A percentile compares a stretch with the other conserved stretches of the same genome.
Conservation (phyloP, 2,888 invertebrate genomes). For the Drosophila cognata region DNA sequence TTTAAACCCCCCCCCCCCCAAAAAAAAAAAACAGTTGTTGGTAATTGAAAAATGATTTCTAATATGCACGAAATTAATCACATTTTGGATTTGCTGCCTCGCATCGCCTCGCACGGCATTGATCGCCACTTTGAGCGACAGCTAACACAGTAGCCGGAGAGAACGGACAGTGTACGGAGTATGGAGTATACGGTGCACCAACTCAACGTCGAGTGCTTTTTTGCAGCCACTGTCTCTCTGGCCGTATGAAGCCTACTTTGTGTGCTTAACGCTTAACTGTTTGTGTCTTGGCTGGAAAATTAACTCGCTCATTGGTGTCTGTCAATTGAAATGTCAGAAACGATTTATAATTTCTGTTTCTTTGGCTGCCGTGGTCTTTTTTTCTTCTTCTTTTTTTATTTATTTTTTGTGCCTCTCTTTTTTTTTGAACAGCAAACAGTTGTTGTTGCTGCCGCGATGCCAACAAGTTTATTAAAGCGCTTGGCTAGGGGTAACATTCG, state of each 20-base stretch:
- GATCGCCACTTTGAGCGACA: constrained; percentile 77
- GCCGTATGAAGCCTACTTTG: constrained; percentile 8
- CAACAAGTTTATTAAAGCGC: constrained; percentile 80
- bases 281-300: constrained; percentile 66
- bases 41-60: constrained; percentile 82
- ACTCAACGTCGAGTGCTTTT: constrained; percentile 53
- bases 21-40: constrained; percentile 37
- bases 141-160: constrained; percentile 70
- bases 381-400: constrained; percentile 4
- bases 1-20: neutral
- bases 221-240: constrained; percentile 48
- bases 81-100: constrained; percentile 71
- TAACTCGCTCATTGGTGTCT: constrained; percentile 82
- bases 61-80: constrained; percentile 81
- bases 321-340: constrained; percentile 82
- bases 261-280: constrained; percentile 44
- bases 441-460: constrained; percentile 26
- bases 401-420: neutral
- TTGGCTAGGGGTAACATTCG: constrained; percentile 19
- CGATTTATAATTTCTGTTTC: constrained; percentile 80
- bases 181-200: neutral
- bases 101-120: constrained; percentile 37
- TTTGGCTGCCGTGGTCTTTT: constrained; percentile 34
- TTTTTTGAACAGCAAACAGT: constrained; percentile 31
- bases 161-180: neutral